A percentile compares a stretch with the other conserved stretches of the same genome.
These are phyloP conservation scores for Blomia tropicalis DNA, from an alignment of 2,888 invertebrate genomes.

Conservation along the genomic window DNA sequence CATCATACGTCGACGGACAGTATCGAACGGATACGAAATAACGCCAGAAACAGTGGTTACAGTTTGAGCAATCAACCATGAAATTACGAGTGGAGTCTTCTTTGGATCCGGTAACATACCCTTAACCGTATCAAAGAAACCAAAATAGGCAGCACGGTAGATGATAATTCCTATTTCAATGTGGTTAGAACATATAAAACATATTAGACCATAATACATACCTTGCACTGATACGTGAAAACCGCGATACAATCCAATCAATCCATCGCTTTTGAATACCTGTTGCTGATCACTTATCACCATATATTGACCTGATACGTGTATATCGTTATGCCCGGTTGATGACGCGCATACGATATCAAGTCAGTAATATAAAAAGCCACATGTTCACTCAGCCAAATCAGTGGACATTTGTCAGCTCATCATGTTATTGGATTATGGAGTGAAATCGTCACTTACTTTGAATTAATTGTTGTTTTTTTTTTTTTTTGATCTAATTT, in stretches of 20 bases:
- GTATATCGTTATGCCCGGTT: too few relatives aligned
- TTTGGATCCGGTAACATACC: conserved; percentile 82
- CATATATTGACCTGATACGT: too few relatives aligned
- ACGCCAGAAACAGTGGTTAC: conserved; percentile 78
- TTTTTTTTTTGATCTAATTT: too few relatives aligned
- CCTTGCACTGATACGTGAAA: conserved; percentile 90
- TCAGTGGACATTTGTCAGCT: too few relatives aligned
- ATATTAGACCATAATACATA: conserved; percentile 31
- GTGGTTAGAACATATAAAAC: background rate
- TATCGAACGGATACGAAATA: conserved; percentile 91
- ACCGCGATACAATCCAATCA: conserved; percentile 72
- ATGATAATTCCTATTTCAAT: conserved; percentile 51
- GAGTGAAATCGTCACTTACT: too few relatives aligned
- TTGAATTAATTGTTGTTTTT: too few relatives aligned
- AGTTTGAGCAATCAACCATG: conserved; percentile 80
- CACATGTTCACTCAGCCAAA: too few relatives aligned
- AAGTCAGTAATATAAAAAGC: too few relatives aligned
- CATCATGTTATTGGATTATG: too few relatives aligned
- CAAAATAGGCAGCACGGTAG: conserved; percentile 88
- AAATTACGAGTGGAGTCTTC: conserved; percentile 74
- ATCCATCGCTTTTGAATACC: conserved; percentile 61
- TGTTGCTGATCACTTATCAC: too few relatives aligned
- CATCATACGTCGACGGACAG: conserved; percentile 89
- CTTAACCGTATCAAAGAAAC: conserved; percentile 87
- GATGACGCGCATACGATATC: too few relatives aligned